Evolutionary conservation across 2,113 vertebrate genomes (phyloP).

Genomic region (Semnornis frantzii): DNA sequence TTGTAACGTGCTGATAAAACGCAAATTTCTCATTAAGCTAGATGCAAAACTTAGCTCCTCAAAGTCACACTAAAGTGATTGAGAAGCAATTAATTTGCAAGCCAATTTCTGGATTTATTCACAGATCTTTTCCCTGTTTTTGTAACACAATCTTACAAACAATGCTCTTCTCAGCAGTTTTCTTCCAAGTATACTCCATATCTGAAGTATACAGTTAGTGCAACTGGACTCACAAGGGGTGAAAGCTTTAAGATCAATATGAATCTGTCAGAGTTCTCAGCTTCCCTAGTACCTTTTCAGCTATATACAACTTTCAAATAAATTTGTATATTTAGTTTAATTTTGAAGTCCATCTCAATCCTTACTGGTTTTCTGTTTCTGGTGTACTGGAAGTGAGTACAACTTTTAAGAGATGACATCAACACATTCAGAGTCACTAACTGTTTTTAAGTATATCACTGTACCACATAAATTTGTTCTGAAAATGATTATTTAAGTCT

Average conservation of each 20-base stretch:
- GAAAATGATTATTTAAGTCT: not conserved
- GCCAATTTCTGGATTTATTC: not conserved
- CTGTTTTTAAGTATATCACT: not conserved
- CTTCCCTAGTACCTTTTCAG: not conserved
- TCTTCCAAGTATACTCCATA: not conserved
- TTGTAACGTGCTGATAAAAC: not conserved
- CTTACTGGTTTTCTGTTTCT: not conserved
- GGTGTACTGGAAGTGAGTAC: not conserved
- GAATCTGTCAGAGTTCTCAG: not conserved
- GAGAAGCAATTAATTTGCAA: not conserved
- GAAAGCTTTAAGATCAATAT: not conserved
- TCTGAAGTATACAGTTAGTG: not conserved
- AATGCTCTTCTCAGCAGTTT: not conserved
- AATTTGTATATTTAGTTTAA: not conserved
- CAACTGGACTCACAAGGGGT: too few relatives aligned
- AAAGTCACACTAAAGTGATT: not conserved
- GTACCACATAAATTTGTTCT: rapidly evolving
- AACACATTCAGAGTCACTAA: not conserved
- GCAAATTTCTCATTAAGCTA: not conserved
- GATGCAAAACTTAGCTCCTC: not conserved
- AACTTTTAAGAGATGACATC: not conserved
- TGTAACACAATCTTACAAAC: not conserved
- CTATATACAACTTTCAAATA: not conserved
- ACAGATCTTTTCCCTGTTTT: not conserved
- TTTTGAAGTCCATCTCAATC: not conserved